Evolutionary conservation across 2,888 invertebrate species (phyloP).

Genomic region (Congeria kusceri): DNA sequence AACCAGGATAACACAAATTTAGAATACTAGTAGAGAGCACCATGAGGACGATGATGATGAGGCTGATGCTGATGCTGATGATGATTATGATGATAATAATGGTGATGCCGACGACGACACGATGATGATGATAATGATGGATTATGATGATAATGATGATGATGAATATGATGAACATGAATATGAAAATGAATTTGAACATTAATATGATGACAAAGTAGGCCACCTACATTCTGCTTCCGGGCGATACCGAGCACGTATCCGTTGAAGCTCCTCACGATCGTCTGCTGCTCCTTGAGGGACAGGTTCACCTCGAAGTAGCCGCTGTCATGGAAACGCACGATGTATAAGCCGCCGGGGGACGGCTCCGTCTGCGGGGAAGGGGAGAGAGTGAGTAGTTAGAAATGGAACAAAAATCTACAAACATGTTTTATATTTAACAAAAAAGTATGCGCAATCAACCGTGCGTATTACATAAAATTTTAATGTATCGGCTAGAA

Average conservation of each 20-base stretch:
- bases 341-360: conserved; percentile 33
- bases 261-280: conserved; percentile 37
- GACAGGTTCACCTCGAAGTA: conserved; percentile 25
- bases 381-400: not conserved
- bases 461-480: no score
- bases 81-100: conserved; percentile 9
- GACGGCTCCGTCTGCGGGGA: conserved; percentile 11
- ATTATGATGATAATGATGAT: conserved; percentile 22
- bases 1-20: no score
- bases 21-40: no score
- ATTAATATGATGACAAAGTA: conserved; percentile 11
- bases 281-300: conserved; percentile 35
- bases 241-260: conserved; percentile 42
- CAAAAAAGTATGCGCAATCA: no score
- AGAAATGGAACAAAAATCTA: no score
- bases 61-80: no score
- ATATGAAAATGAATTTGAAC: not conserved
- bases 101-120: not conserved
- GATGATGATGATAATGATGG: conserved; percentile 20
- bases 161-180: conserved; percentile 16
- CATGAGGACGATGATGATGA: no score
- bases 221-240: conserved; percentile 28
- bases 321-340: conserved; percentile 43
- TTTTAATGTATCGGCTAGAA: no score
- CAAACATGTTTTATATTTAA: no score